phyloP scores from a whole-genome alignment of 1,140 invertebrate genomes.

The Eueides isabella region DNA sequence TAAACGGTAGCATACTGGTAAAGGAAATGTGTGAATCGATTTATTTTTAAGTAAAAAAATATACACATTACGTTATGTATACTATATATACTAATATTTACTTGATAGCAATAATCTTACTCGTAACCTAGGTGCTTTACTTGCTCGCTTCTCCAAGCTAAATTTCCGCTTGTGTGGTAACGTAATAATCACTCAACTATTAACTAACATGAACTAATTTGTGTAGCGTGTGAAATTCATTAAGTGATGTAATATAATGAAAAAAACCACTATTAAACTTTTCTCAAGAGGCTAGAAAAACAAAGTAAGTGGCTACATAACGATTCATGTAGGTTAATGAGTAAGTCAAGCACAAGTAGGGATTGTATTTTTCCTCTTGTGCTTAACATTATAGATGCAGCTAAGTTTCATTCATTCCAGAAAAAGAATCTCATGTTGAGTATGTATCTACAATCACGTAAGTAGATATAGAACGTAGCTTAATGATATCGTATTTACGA shows the following conservation, averaged over 20 bases:
- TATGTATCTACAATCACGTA: not conserved
- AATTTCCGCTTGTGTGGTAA: slow-evolving; percentile 2
- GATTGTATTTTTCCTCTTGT: slow-evolving; percentile 1
- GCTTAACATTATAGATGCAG: slow-evolving; percentile 3
- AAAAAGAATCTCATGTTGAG: not conserved
- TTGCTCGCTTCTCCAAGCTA: slow-evolving; percentile 4
- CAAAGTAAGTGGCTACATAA: not conserved
- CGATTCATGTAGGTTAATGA: not conserved
- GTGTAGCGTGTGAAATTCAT: not conserved
- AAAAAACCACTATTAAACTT: not conserved
- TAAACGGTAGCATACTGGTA: not conserved
- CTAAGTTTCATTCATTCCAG: not conserved
- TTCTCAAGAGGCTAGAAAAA: not conserved
- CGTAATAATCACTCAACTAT: slow-evolving; percentile 4
- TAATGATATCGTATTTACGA: not conserved
- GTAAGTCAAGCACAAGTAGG: not conserved
- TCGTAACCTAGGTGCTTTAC: not conserved
- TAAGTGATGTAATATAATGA: not conserved
- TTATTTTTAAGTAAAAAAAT: not conserved
- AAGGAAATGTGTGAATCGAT: too few relatives aligned
- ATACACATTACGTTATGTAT: not conserved
- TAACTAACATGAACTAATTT: not conserved
- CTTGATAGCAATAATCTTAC: not conserved
- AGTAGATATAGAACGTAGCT: not conserved
- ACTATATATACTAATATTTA: too few relatives aligned